phyloP scores from a whole-genome alignment of 2,113 vertebrate genomes.

The Cynopterus brachyotis region DNA sequence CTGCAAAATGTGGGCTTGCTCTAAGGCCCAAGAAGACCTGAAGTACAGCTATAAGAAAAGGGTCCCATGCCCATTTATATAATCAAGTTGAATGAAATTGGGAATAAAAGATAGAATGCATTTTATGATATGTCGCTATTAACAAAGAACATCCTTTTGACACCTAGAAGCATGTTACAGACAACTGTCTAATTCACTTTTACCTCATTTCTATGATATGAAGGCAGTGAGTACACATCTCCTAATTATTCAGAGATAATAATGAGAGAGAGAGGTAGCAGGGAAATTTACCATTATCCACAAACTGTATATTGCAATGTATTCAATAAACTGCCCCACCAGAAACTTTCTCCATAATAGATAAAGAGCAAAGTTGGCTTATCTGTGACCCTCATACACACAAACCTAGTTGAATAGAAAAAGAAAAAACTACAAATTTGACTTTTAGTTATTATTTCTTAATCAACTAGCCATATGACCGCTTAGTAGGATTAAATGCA shows the following conservation, averaged over 20 bases:
- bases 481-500: background rate
- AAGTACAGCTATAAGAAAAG: background rate
- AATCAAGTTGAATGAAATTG: background rate
- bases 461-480: background rate
- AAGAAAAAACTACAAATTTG: background rate
- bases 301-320: background rate
- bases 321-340: background rate
- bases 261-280: background rate
- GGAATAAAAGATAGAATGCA: background rate
- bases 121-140: background rate
- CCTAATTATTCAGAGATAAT: background rate
- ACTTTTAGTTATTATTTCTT: constrained; percentile 31
- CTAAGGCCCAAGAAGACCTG: background rate
- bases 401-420: background rate
- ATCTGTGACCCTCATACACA: background rate
- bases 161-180: background rate
- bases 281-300: background rate
- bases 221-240: background rate
- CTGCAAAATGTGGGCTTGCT: background rate
- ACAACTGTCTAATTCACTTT: background rate
- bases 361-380: background rate
- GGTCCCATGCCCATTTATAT: background rate
- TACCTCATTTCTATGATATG: background rate
- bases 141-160: background rate
- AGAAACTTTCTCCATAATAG: background rate